Evolutionary conservation across 2,797 vertebrate genomes (phyloP).

Genomic region (Notoglanidium macrostoma): DNA sequence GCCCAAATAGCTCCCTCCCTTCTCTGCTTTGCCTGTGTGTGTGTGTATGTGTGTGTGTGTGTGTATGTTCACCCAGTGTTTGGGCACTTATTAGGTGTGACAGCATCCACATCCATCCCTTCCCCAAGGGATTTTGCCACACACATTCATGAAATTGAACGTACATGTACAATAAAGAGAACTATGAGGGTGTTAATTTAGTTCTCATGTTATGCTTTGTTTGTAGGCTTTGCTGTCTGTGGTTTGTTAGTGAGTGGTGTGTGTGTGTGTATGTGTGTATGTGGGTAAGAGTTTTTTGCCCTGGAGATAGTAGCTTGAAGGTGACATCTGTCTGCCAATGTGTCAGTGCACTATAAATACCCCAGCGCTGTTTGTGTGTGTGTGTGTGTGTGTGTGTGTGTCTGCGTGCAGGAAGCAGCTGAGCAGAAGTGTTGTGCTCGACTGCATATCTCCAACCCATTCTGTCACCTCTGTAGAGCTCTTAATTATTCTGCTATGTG

Average conservation of each 20-base stretch:
- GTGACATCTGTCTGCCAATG: conserved; percentile 77
- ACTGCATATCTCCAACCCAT: conserved; percentile 74
- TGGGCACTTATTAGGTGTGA: conserved; percentile 41
- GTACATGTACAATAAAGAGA: conserved; percentile 56
- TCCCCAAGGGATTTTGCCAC: conserved; percentile 1
- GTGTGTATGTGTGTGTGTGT: neutral
- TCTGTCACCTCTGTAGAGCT: conserved; percentile 79
- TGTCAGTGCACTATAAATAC: conserved; percentile 74
- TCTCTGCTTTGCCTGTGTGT: neutral
- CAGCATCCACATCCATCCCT: conserved; percentile 38
- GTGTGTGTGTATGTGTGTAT: conserved; percentile 15
- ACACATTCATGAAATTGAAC: conserved; percentile 28
- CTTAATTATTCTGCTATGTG: conserved; percentile 77
- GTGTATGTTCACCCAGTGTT: conserved; percentile 22
- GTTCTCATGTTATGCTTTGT: conserved; percentile 66
- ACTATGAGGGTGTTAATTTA: conserved; percentile 59
- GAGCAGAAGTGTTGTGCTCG: conserved; percentile 73
- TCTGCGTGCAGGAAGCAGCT: conserved; percentile 78
- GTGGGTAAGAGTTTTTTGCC: conserved; percentile 61
- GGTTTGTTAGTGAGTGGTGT: conserved; percentile 35
- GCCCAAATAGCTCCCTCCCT: conserved; percentile 1
- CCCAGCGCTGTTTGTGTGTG: conserved; percentile 51
- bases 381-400: conserved; percentile 60
- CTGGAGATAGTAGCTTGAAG: conserved; percentile 73
- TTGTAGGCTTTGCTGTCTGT: conserved; percentile 40